Evolutionary conservation across 2,888 invertebrate genomes (phyloP).

Genomic region (Drosophila peninsularis): DNA sequence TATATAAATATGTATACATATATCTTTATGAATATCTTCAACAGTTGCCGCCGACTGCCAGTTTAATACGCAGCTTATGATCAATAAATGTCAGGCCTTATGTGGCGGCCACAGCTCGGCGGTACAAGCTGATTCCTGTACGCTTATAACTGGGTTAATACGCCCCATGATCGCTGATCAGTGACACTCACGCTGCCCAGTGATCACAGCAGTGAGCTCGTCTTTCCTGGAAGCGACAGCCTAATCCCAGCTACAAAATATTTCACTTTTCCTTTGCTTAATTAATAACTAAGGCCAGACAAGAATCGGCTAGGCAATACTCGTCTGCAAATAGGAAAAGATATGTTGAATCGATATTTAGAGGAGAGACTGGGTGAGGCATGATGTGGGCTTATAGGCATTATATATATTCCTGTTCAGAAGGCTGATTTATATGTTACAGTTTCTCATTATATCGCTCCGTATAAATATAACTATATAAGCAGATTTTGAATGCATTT

Average conservation of each 20-base stretch:
- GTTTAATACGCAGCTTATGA: conserved; percentile 79
- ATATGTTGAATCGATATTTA: too few species aligned
- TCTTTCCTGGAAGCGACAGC: conserved; percentile 60
- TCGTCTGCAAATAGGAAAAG: not conserved
- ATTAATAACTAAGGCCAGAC: conserved; percentile 69
- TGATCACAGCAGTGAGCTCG: conserved; percentile 27
- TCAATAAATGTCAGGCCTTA: conserved; percentile 78
- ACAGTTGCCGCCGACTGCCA: conserved; percentile 42
- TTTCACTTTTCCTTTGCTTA: conserved; percentile 71
- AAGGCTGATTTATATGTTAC: too few species aligned
- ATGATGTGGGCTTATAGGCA: too few species aligned
- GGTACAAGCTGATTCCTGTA: conserved; percentile 6
- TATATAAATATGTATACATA: not conserved
- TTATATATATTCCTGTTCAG: too few species aligned
- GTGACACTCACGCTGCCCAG: conserved; percentile 14
- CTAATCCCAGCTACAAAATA: conserved; percentile 54
- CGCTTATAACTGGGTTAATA: conserved; percentile 67
- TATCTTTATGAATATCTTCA: conserved; percentile 53
- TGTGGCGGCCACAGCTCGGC: conserved; percentile 49
- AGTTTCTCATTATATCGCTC: too few species aligned
- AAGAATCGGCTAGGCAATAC: not conserved
- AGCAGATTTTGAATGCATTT: too few species aligned
- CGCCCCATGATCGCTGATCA: conserved; percentile 15
- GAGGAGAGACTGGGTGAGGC: too few species aligned
- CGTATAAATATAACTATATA: too few species aligned